phyloP scores from a whole-genome alignment of 2,113 vertebrate genomes.

The Globicephala melas region DNA sequence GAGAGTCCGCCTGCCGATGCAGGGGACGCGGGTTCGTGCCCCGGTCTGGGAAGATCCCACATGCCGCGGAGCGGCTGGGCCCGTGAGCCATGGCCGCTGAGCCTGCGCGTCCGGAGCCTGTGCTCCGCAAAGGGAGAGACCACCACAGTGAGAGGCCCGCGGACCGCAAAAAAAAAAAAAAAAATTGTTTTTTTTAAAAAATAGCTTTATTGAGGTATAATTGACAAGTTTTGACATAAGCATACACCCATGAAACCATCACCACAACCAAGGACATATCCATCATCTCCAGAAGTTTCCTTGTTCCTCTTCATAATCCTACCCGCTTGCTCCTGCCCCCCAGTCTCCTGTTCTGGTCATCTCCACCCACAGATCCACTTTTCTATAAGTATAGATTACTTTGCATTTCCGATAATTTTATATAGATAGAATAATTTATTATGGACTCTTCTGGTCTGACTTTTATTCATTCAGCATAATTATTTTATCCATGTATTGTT shows the following conservation, averaged over 20 bases:
- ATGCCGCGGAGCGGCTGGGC: too few species aligned
- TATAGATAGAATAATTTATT: slow-evolving; percentile 20
- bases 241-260: neutral
- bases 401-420: slow-evolving; percentile 24
- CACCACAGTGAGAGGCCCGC: too few species aligned
- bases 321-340: too few species aligned
- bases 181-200: neutral
- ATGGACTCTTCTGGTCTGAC: neutral
- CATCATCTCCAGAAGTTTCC: neutral
- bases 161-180: too few species aligned
- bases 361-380: neutral
- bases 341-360: neutral
- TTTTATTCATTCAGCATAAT: slow-evolving; percentile 18
- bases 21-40: too few species aligned
- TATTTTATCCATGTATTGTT: slow-evolving; percentile 31
- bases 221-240: neutral
- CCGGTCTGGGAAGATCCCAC: too few species aligned
- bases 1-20: too few species aligned
- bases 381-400: slow-evolving; percentile 12
- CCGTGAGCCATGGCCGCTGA: too few species aligned
- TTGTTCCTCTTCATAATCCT: neutral
- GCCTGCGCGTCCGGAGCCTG: too few species aligned
- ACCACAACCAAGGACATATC: neutral
- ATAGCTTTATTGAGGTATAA: neutral
- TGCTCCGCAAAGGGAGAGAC: too few species aligned